Evolutionary conservation across 2,797 vertebrate genomes (phyloP).

Genomic region (Enteromius trimaculatus): DNA sequence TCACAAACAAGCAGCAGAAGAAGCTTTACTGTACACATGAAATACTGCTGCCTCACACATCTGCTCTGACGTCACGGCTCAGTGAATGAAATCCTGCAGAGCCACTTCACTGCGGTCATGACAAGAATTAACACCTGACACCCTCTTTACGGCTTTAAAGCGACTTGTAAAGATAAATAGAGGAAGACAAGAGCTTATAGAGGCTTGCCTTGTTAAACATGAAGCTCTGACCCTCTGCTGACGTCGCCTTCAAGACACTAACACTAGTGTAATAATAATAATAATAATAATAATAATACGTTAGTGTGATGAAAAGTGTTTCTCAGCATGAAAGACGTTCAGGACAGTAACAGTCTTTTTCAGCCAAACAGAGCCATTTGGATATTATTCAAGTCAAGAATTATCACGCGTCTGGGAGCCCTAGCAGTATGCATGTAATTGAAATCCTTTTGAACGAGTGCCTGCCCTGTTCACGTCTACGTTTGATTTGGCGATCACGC

Average conservation of each 20-base stretch:
- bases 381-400: too few species aligned
- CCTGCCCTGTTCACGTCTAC: too few species aligned
- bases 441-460: too few species aligned
- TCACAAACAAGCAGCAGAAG: not conserved
- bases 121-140: not conserved
- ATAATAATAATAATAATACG: not conserved
- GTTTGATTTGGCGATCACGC: too few species aligned
- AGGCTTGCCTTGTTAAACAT: conserved; percentile 2
- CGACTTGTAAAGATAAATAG: not conserved
- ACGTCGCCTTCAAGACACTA: not conserved
- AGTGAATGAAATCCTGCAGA: not conserved
- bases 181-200: not conserved
- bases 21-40: not conserved
- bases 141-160: not conserved
- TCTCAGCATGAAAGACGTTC: too few species aligned
- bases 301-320: not conserved
- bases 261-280: not conserved
- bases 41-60: not conserved
- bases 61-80: not conserved
- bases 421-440: too few species aligned
- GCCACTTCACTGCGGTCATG: not conserved
- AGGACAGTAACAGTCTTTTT: too few species aligned
- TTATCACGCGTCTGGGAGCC: too few species aligned
- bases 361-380: too few species aligned
- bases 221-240: not conserved